Evolutionary conservation across 1,140 invertebrate genomes (phyloP).

Genomic region (Armadillidium nasatum): DNA sequence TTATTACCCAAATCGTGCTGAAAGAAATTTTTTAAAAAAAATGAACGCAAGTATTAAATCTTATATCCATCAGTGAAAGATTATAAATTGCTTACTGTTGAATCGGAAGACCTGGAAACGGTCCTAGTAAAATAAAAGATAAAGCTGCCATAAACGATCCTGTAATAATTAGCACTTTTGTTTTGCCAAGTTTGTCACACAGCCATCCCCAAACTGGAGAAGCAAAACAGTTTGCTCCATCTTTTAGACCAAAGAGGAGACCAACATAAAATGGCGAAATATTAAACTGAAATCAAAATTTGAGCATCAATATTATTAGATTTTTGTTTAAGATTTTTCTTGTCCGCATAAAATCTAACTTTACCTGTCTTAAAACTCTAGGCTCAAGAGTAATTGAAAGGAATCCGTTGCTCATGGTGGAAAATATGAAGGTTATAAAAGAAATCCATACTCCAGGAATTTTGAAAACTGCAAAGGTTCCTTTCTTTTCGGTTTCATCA

Average conservation of each 20-base stretch:
- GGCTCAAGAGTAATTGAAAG: conserved; percentile 48
- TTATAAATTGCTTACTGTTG: conserved; percentile 32
- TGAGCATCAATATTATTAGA: too few relatives aligned
- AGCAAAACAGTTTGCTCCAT: conserved; percentile 48
- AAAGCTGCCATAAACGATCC: conserved; percentile 44
- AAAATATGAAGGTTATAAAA: conserved; percentile 48
- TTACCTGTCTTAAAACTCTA: conserved; percentile 46
- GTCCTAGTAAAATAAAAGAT: conserved; percentile 47
- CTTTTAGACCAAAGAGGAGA: conserved; percentile 48
- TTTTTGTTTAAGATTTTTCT: too few relatives aligned
- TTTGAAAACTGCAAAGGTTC: conserved; percentile 41
- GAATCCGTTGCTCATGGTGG: conserved; percentile 49
- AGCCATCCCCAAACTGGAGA: conserved; percentile 48
- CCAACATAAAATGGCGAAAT: conserved; percentile 46
- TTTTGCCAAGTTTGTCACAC: conserved; percentile 45
- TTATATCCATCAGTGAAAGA: too few relatives aligned
- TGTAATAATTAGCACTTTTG: conserved; percentile 45
- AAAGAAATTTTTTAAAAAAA: too few relatives aligned
- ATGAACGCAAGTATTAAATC: too few relatives aligned
- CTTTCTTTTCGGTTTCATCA: background rate
- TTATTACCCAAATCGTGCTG: background rate
- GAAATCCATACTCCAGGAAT: conserved; percentile 47
- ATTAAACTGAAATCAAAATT: conserved; percentile 39
- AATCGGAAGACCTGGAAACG: conserved; percentile 45
- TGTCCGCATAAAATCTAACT: background rate